phyloP scores from a whole-genome alignment of 1,140 invertebrate genomes.

The Aphelenchoides avenae region DNA sequence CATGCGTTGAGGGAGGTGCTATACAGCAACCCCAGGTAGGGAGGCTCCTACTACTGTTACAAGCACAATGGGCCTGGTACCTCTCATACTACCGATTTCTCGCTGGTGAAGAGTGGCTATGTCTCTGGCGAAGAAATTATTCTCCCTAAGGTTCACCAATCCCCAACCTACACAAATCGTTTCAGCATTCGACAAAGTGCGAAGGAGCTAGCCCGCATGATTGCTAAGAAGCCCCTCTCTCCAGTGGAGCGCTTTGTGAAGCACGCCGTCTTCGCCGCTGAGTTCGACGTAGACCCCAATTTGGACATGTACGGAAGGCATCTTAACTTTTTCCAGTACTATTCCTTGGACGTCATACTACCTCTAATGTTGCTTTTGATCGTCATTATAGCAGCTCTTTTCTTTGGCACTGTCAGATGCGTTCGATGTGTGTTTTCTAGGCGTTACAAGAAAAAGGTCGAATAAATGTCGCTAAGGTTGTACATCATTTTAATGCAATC shows the following conservation, averaged over 20 bases:
- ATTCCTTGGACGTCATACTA: conserved; percentile 24
- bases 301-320: conserved; percentile 11
- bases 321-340: conserved; percentile 13
- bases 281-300: conserved; percentile 10
- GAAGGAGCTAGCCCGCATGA: conserved; percentile 20
- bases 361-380: too few species aligned
- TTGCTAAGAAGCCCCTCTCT: conserved; percentile 13
- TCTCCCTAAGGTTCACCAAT: too few species aligned
- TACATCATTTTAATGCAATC: too few species aligned
- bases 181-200: too few species aligned
- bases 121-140: too few species aligned
- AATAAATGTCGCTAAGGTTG: too few species aligned
- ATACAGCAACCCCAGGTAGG: conserved; percentile 4
- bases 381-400: too few species aligned
- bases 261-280: conserved; percentile 26
- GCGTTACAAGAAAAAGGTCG: too few species aligned
- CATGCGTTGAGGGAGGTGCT: conserved; percentile 6
- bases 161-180: too few species aligned
- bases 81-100: background rate
- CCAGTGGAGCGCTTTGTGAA: conserved; percentile 16
- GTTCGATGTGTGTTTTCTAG: too few species aligned
- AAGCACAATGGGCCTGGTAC: conserved; percentile 3
- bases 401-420: too few species aligned
- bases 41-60: conserved; percentile 11
- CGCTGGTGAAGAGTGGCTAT: background rate